These are phyloP conservation scores for Gymnarchus niloticus DNA, from an alignment of 2,113 vertebrate species.

Conservation along the genomic window DNA sequence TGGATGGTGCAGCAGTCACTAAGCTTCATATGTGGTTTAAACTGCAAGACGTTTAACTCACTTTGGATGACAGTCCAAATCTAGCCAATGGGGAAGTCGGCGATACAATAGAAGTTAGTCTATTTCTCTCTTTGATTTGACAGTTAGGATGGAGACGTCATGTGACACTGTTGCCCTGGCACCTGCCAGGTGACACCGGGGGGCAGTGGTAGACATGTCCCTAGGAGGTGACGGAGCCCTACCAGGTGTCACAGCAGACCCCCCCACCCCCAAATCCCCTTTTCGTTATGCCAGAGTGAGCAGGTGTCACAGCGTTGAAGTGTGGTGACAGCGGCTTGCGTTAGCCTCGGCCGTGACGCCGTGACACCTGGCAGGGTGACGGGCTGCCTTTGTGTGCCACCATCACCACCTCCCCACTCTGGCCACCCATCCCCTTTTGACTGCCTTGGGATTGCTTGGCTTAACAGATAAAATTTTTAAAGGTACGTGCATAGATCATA, in stretches of 20 bases:
- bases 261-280: slow-evolving; percentile 21
- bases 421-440: background rate
- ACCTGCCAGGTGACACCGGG: slow-evolving; percentile 33
- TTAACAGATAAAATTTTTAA: slow-evolving; percentile 24
- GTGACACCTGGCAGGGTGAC: slow-evolving; percentile 1
- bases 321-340: slow-evolving; percentile 14
- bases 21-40: background rate
- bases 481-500: slow-evolving; percentile 19
- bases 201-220: slow-evolving; percentile 7
- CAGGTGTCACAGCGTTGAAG: slow-evolving; percentile 17
- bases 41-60: background rate
- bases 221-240: slow-evolving; percentile 28
- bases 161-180: slow-evolving; percentile 27
- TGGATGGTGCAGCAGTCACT: background rate
- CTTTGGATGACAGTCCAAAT: background rate
- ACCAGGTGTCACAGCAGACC: slow-evolving; percentile 36
- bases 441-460: slow-evolving; percentile 12
- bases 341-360: background rate
- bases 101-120: background rate
- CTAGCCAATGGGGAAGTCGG: background rate
- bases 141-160: slow-evolving; percentile 31
- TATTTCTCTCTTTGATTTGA: background rate
- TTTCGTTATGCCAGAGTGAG: slow-evolving; percentile 8
- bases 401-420: background rate
- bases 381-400: background rate